Conservation (phyloP, 2,888 invertebrate genomes). For the Eilema caniola region DNA sequence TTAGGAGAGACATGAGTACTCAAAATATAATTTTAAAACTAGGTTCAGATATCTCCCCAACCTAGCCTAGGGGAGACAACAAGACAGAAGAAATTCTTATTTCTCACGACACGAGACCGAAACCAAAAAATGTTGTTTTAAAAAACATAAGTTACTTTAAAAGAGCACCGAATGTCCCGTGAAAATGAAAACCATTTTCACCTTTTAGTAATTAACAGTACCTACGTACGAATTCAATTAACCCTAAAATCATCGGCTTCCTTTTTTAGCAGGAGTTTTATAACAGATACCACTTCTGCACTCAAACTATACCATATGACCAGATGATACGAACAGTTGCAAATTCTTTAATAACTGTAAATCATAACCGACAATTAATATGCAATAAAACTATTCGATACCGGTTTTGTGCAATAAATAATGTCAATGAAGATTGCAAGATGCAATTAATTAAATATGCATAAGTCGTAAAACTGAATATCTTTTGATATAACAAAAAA, state of each 20-base stretch:
- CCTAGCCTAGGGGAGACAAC: too few relatives aligned
- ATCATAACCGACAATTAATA: slow-evolving; percentile 37
- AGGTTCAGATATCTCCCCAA: too few relatives aligned
- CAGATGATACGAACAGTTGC: neutral
- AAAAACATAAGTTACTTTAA: too few relatives aligned
- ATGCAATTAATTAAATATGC: slow-evolving; percentile 69
- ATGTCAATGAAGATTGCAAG: slow-evolving; percentile 56
- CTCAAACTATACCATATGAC: neutral
- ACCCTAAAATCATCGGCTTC: neutral
- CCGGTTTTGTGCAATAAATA: slow-evolving; percentile 55
- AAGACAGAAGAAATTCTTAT: too few relatives aligned
- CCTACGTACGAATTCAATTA: neutral
- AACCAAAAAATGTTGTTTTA: too few relatives aligned
- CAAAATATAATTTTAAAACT: too few relatives aligned
- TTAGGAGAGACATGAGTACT: too few relatives aligned
- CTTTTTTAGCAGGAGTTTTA: neutral
- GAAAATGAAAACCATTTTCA: too few relatives aligned
- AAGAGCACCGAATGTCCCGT: too few relatives aligned
- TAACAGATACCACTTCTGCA: too few relatives aligned
- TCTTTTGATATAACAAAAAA: slow-evolving; percentile 45
- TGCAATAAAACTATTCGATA: slow-evolving; percentile 54
- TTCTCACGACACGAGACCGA: too few relatives aligned
- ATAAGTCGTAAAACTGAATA: slow-evolving; percentile 63
- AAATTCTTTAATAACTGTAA: slow-evolving; percentile 29
- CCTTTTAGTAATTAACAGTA: too few relatives aligned